Evolutionary conservation across 1,140 invertebrate genomes (phyloP), one percentile per base, ranked within the genome.

Genomic region (Holcopasites calliopsidis): DNA sequence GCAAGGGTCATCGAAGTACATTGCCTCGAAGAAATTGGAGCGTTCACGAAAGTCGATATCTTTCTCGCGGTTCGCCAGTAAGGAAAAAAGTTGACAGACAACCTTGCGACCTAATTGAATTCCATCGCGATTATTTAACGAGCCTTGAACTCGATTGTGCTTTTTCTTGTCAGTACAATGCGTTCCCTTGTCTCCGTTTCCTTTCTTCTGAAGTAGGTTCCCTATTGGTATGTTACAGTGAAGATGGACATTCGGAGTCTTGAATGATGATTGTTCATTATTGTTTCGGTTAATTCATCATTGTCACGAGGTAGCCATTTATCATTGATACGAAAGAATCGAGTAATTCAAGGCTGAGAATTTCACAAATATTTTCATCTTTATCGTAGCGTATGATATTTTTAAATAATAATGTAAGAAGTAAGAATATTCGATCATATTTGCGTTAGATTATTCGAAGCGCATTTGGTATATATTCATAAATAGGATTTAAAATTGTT

Each of bases 121-220:
- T 38, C 62, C 54, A 13, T 33, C 64, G 11, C 49, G 55, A 52
- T 76, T 72, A 38, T 69, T 71, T 61, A 61, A 54, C 74, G 35
- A 35, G 38, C 74, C 68, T 71, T 62, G 47, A 33, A 52, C 44
- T 76, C 47, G 68, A 61, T 70, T 71, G 21, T 42, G 57, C 68
- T 58, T 13, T 28, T 38, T 28, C 16, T 44, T 1, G 7, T 6
- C 6, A 16, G n/a, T 38, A 16, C 18, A 2, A 0, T 35, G 2
- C n/a, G 2, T 35, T 7, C 5, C 7, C 2, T 2, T 18, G 5
- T 11, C 7, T 18, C 11, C 3, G 0, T 16, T 4, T 23, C 2
- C n/a, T 31, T 18, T 49, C n/a, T 26, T 52, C 23, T 35, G 18
- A 23, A 10, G 6, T n/a, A 23, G 5, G 21, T 50, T 5, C 18